Evolutionary conservation across 2,113 vertebrate genomes (phyloP).

Genomic region (Mirounga angustirostris): DNA sequence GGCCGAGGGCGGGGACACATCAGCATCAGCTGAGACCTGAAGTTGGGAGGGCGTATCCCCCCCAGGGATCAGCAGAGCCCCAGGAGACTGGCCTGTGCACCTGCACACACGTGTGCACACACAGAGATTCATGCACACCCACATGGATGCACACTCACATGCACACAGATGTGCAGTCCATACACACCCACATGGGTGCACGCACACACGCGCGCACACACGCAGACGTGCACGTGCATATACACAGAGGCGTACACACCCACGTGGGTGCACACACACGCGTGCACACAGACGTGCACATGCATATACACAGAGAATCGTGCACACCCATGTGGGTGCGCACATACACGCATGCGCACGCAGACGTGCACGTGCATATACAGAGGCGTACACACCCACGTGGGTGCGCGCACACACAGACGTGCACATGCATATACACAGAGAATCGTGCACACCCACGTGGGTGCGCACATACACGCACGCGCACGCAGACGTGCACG

Average conservation of each 20-base stretch:
- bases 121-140: background rate
- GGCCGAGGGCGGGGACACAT: background rate
- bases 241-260: background rate
- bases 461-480: too few species aligned
- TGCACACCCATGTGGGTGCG: background rate
- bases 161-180: too few species aligned
- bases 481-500: too few species aligned
- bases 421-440: too few species aligned
- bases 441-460: too few species aligned
- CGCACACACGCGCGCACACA: too few species aligned
- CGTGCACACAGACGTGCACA: background rate
- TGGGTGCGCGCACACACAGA: too few species aligned
- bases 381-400: too few species aligned
- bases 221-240: background rate
- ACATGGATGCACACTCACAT: too few species aligned
- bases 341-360: too few species aligned
- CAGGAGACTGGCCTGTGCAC: background rate
- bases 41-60: background rate
- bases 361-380: too few species aligned
- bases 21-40: background rate
- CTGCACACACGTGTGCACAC: background rate
- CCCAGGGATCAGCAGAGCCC: background rate
- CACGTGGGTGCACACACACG: background rate
- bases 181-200: background rate
- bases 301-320: too few species aligned